phyloP scores from a whole-genome alignment of 2,888 invertebrate genomes.

The Philonicus albiceps region DNA sequence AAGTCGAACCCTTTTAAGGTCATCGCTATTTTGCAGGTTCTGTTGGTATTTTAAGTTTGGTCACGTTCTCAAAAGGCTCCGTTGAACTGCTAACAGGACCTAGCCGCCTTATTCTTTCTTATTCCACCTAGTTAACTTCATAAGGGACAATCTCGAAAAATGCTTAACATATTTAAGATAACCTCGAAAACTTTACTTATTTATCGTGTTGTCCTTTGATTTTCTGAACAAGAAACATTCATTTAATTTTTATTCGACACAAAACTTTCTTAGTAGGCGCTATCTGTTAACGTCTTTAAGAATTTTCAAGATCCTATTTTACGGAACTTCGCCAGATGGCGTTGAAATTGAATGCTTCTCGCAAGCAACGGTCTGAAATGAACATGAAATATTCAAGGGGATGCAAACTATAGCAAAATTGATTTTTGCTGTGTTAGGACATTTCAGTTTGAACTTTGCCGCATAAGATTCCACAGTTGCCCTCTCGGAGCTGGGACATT shows the following conservation, averaged over 20 bases:
- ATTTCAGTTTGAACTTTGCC: not conserved
- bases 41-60: not conserved
- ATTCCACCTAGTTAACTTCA: not conserved
- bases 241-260: not conserved
- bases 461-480: not conserved
- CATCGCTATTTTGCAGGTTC: not conserved
- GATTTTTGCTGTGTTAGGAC: not conserved
- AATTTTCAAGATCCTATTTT: not conserved
- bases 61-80: not conserved
- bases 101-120: not conserved
- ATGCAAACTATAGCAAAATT: not conserved
- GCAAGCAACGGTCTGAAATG: not conserved
- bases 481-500: not conserved
- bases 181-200: not conserved
- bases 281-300: not conserved
- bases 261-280: not conserved
- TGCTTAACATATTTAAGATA: not conserved
- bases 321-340: not conserved
- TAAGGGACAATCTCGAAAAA: not conserved
- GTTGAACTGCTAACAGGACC: not conserved
- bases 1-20: not conserved
- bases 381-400: constrained; percentile 21
- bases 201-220: not conserved
- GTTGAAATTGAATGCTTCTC: not conserved
- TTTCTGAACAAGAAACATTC: not conserved